Evolutionary conservation across 2,797 vertebrate species (phyloP), one percentile per base, ranked within the genome.

Genomic region (Thunnus albacares): DNA sequence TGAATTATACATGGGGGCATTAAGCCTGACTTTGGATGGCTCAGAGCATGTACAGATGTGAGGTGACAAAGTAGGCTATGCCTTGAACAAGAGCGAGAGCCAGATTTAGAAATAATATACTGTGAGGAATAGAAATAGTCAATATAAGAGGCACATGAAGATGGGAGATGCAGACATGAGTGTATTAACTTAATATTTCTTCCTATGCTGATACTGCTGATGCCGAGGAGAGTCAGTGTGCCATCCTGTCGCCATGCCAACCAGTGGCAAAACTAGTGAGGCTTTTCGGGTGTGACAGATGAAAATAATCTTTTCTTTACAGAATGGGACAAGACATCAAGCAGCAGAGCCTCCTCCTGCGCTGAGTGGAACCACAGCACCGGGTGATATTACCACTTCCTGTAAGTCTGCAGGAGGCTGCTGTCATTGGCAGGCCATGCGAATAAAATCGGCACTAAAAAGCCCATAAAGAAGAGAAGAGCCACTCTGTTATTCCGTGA

Each of bases 1-100:
- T 93, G 92, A 91, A 94, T 93, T 90, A 94, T 85, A 79, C 88
- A 94, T 90, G 80, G 55, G 75, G 66, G 83, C 77, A 88, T 88
- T 89, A 87, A 75, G 85, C 64, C 77, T 74, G 88, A 75, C 84
- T 83, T 80, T 59, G 26, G 70, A 80, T 71, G 79, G 86, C 77
- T 76, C 38, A 41, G 58, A 77, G 79, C 80, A 79, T 73, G 79
- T 72, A 75, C 86, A 86, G 67, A 89, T 81, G 81, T 9, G 24
- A 88, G 71, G 83, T 79, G 89, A 86, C 84, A 86, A 85, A 85
- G 79, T 52, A 75, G 82, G 58, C 59, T 76, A 12, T 1, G 14
- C 72, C 56, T 78, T 12, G 1, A 85, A 71, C 74, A 62, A 67
- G 62, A 75, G 59, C 55, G 22, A 69, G 70, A 85, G 61, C 51